Evolutionary conservation across 2,113 vertebrate species (phyloP).

Genomic region (Ornithorhynchus anatinus): DNA sequence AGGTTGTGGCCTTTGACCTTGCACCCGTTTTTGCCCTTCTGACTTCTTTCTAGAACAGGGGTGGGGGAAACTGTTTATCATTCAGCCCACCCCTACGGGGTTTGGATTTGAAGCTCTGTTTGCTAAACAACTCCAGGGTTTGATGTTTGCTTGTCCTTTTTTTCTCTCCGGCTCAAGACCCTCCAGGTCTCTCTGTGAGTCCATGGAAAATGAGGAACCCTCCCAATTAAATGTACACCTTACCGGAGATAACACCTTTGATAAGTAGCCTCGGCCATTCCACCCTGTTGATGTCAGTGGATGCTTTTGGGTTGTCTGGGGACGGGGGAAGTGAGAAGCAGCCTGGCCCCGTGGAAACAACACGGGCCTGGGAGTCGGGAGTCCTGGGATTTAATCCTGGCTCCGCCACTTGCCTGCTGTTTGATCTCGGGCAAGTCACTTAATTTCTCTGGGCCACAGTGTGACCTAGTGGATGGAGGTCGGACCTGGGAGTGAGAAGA

Average conservation of each 20-base stretch:
- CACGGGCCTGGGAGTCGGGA: too few species aligned
- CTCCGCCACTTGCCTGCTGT: too few species aligned
- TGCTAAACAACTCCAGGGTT: slow-evolving; percentile 23
- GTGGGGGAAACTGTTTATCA: neutral
- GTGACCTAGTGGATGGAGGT: too few species aligned
- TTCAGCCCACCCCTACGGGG: neutral
- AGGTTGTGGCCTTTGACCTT: slow-evolving; percentile 15
- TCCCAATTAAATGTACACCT: neutral
- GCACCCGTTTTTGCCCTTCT: neutral
- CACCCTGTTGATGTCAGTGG: too few species aligned
- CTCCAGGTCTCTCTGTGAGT: slow-evolving; percentile 7
- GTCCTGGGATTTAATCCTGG: too few species aligned
- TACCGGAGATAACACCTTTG: neutral
- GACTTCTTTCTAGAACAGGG: slow-evolving; percentile 17
- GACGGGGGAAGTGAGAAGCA: too few species aligned
- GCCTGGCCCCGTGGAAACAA: too few species aligned
- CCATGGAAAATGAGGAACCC: neutral
- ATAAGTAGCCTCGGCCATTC: neutral
- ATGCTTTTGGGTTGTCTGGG: too few species aligned
- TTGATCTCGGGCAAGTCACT: too few species aligned
- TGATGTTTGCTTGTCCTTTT: slow-evolving; percentile 6
- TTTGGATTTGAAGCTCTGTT: neutral
- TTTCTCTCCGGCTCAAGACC: neutral
- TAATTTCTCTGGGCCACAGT: too few species aligned
- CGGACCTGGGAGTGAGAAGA: too few species aligned